Conservation (phyloP, 2,797 vertebrate genomes). For the Phoeniculus purpureus region DNA sequence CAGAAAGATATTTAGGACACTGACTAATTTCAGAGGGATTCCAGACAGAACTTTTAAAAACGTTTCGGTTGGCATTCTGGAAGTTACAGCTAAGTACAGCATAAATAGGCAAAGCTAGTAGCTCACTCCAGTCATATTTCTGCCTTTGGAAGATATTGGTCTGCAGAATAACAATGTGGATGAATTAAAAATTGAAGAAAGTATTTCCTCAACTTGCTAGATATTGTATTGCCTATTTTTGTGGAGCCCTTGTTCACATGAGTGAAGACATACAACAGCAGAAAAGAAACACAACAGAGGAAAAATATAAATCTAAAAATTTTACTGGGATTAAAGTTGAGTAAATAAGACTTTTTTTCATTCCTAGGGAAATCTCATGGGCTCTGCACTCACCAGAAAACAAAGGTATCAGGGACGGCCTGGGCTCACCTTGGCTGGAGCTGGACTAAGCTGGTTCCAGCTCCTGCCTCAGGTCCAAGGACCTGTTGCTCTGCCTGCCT, state of each 20-base stretch:
- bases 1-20: not conserved
- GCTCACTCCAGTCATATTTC: not conserved
- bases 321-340: not conserved
- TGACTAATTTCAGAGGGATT: not conserved
- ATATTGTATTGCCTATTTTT: not conserved
- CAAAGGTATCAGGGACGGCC: not conserved
- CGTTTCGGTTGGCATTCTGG: not conserved
- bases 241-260: not conserved
- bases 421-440: no score
- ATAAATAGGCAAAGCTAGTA: not conserved
- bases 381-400: not conserved
- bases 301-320: not conserved
- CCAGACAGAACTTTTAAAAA: not conserved
- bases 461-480: fast-evolving
- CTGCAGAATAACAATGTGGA: not conserved
- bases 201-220: not conserved
- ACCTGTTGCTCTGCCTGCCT: not conserved
- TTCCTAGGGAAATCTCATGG: not conserved
- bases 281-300: not conserved
- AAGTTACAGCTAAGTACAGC: not conserved
- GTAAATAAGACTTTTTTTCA: not conserved
- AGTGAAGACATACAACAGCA: not conserved
- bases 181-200: slow-evolving; percentile 11
- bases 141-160: not conserved
- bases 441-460: not conserved